Evolutionary conservation across 1,140 invertebrate genomes (phyloP).

Genomic region (Aradophagus sp.): DNA sequence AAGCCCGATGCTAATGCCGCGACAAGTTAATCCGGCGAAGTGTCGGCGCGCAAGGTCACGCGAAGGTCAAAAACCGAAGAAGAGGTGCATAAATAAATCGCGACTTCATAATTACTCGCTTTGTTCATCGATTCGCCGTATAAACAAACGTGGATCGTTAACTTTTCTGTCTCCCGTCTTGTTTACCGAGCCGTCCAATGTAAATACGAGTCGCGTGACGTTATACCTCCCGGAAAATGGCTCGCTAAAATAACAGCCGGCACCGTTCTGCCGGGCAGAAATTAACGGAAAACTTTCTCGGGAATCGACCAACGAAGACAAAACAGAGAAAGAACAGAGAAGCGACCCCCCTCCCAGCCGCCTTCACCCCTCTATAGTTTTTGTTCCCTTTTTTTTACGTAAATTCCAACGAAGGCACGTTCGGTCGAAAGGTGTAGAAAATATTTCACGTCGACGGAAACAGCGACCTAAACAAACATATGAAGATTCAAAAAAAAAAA

Average conservation of each 20-base stretch:
- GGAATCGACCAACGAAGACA: slow-evolving; percentile 7
- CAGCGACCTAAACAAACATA: slow-evolving; percentile 35
- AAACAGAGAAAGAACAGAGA: slow-evolving; percentile 11
- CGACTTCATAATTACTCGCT: slow-evolving; percentile 48
- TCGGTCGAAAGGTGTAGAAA: neutral
- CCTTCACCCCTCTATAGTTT: neutral
- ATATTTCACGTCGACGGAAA: slow-evolving; percentile 35
- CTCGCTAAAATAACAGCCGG: slow-evolving; percentile 32
- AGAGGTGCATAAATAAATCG: slow-evolving; percentile 46
- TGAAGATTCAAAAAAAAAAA: too few species aligned
- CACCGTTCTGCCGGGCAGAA: slow-evolving; percentile 10
- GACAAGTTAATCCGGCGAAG: slow-evolving; percentile 17
- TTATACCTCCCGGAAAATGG: slow-evolving; percentile 24
- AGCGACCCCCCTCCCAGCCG: neutral
- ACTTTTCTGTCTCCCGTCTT: slow-evolving; percentile 39
- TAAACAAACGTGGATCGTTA: slow-evolving; percentile 49
- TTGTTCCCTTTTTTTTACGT: neutral
- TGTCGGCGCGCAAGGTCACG: slow-evolving; percentile 33
- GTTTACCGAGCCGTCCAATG: slow-evolving; percentile 43
- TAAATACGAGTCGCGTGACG: slow-evolving; percentile 45
- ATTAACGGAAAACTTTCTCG: slow-evolving; percentile 17
- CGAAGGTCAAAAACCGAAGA: slow-evolving; percentile 43
- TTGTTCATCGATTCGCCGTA: slow-evolving; percentile 47
- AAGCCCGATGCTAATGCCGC: neutral
- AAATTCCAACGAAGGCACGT: too few species aligned